A percentile compares a stretch with the other conserved stretches of the same genome.
Conservation (phyloP, 1,140 invertebrate species). For the Drosophila kikkawai region DNA sequence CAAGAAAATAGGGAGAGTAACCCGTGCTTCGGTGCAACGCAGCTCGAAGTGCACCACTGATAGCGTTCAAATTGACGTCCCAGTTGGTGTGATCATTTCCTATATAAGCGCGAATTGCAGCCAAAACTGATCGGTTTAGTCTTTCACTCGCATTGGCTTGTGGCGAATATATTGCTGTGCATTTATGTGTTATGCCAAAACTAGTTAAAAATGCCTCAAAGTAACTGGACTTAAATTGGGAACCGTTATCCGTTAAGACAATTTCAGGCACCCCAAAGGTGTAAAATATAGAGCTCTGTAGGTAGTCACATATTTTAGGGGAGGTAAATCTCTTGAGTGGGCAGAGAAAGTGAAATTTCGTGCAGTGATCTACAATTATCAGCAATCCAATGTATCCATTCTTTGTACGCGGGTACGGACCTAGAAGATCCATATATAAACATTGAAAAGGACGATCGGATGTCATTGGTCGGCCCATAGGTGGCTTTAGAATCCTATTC, state of each 20-base stretch:
- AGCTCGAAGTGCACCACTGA: background rate
- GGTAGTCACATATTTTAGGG: conserved; percentile 2
- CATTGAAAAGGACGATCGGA: conserved; percentile 1
- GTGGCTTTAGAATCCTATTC: too few relatives aligned
- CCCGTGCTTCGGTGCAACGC: too few relatives aligned
- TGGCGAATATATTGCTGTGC: background rate
- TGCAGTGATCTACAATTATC: background rate
- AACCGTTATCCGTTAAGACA: background rate
- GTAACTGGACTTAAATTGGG: background rate
- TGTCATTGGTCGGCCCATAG: background rate
- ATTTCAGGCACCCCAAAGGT: background rate
- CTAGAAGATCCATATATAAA: conserved; percentile 8
- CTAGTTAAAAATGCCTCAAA: background rate
- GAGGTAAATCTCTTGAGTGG: background rate
- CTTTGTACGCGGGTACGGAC: background rate
- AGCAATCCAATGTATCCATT: background rate
- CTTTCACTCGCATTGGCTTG: background rate
- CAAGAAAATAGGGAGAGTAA: background rate
- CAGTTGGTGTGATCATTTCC: background rate
- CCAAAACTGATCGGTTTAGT: background rate
- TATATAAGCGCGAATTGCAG: background rate
- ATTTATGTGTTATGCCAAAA: background rate
- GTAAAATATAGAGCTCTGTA: background rate
- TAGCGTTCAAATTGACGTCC: background rate
- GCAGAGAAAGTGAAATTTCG: conserved; percentile 1